Evolutionary conservation across 1,140 invertebrate species (phyloP).

Genomic region (Sycobia sp.): DNA sequence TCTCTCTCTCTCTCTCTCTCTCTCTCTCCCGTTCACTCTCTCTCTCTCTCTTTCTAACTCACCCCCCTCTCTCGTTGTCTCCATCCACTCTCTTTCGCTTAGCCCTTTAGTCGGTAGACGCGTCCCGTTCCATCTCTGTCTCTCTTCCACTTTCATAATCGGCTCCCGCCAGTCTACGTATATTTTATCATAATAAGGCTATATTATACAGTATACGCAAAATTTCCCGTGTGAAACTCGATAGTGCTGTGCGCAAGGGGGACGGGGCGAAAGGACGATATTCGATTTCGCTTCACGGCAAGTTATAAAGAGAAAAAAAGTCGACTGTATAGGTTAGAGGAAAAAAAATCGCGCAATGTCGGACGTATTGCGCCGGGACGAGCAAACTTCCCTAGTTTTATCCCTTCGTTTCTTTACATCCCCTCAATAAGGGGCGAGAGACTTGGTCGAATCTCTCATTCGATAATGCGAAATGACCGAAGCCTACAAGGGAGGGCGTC

Average conservation of each 20-base stretch:
- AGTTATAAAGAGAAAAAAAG: neutral
- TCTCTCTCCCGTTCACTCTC: neutral
- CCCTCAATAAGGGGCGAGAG: too few species aligned
- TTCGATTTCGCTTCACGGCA: neutral
- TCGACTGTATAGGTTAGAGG: too few species aligned
- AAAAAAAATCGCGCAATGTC: too few species aligned
- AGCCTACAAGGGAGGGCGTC: too few species aligned
- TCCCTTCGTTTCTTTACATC: too few species aligned
- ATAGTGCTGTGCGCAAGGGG: slow-evolving; percentile 2
- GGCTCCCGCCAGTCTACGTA: slow-evolving; percentile 41
- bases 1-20: neutral
- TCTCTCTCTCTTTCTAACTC: neutral
- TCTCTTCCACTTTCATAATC: slow-evolving; percentile 12
- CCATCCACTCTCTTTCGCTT: neutral
- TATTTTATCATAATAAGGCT: slow-evolving; percentile 58
- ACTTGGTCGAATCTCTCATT: too few species aligned
- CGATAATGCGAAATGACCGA: too few species aligned
- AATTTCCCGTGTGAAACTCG: slow-evolving; percentile 45
- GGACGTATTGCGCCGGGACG: slow-evolving; percentile 4
- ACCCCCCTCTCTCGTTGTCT: too few species aligned
- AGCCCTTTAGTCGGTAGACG: too few species aligned
- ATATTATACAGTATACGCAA: slow-evolving; percentile 56
- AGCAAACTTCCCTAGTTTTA: slow-evolving; percentile 21
- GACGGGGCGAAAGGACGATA: too few species aligned
- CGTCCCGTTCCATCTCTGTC: too few species aligned